Base-by-base conservation (phyloP, 2,797 vertebrate genomes). In the Molossus alvarezi region DNA sequence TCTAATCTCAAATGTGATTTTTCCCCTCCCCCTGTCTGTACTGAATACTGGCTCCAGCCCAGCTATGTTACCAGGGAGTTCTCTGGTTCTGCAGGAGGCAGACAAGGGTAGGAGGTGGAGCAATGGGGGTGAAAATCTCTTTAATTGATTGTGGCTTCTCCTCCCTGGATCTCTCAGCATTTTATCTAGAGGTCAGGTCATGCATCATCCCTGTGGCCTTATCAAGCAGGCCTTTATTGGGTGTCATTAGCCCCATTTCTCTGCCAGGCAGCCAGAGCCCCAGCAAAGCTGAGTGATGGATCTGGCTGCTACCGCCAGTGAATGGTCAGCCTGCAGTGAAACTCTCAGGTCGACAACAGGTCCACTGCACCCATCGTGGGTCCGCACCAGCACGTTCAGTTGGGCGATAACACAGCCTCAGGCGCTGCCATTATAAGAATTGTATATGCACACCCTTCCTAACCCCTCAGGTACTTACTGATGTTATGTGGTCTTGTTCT, bases 1-100 rank as follows among this genome's bases (percentile, higher is more conserved):
- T 88, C 91, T 93, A 64, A 93, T 94, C 90, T 96, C 58, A 27
- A 79, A 82, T 69, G 77, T 80, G 89, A 53, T 69, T 69, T 62
- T 51, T 10, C 3, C 25, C 41, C 27, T 33, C 45, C 11, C 6
- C 37, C 89, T 92, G 77, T 92, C 93, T 90, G 20, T 33, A 90
- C 6, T 5, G 41, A 77, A 90, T 37, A 41, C 29, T 85, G 8
- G 0, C 37, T 23, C 2, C 10, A 79, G n/a, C 67, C 82, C 53
- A 94, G 51, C 75, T 71, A 3, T 67, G 4, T 65, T 72, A 1
- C 33, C 84, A 64, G 84, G 3, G 7, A 67, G 14, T 29, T 8
- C 17, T 21, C 20, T 25, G 14, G 45, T 87, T 96, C 76, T 33
- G 3, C 29, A 69, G 27, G 29, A 77, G 60, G 45, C 5, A 33